A percentile compares a stretch with the other conserved stretches of the same genome.
Evolutionary conservation across 2,888 invertebrate species (phyloP).

Genomic region (Taenaris catops): DNA sequence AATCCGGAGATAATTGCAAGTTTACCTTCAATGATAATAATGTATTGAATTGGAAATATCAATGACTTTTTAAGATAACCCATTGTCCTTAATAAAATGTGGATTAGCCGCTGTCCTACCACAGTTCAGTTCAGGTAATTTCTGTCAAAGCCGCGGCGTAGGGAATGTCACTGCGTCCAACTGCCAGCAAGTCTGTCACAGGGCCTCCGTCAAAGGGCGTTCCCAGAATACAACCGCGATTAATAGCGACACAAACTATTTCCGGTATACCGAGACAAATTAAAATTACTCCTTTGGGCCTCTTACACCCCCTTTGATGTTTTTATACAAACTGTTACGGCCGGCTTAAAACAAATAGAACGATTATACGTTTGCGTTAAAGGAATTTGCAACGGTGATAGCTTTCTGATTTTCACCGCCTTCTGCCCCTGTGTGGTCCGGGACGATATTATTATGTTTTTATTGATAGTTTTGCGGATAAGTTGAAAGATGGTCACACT

Average conservation of each 20-base stretch:
- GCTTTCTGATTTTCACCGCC: constrained; percentile 62
- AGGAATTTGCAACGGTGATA: constrained; percentile 74
- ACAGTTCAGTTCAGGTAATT: too few species aligned
- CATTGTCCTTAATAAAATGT: too few species aligned
- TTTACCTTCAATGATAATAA: too few species aligned
- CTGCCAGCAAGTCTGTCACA: constrained; percentile 7
- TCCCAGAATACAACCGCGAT: constrained; percentile 64
- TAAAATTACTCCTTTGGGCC: constrained; percentile 73
- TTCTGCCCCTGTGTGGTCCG: constrained; percentile 68
- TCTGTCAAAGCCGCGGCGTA: too few species aligned
- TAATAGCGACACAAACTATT: constrained; percentile 75
- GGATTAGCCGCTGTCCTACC: too few species aligned
- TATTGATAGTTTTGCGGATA: too few species aligned
- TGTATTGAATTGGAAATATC: too few species aligned
- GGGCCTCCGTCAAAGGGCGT: constrained; percentile 32
- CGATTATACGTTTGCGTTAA: constrained; percentile 76
- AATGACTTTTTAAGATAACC: too few species aligned
- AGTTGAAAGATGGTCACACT: too few species aligned
- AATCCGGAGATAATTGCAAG: too few species aligned
- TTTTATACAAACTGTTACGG: constrained; percentile 74
- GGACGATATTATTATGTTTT: constrained; percentile 39
- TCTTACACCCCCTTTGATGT: constrained; percentile 75
- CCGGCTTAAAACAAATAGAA: constrained; percentile 78
- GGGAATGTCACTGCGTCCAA: too few species aligned
- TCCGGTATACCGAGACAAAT: constrained; percentile 76